A percentile compares a stretch with the other conserved stretches of the same genome.
Conservation (phyloP, 2,888 invertebrate genomes). For the Meta bourneti region DNA sequence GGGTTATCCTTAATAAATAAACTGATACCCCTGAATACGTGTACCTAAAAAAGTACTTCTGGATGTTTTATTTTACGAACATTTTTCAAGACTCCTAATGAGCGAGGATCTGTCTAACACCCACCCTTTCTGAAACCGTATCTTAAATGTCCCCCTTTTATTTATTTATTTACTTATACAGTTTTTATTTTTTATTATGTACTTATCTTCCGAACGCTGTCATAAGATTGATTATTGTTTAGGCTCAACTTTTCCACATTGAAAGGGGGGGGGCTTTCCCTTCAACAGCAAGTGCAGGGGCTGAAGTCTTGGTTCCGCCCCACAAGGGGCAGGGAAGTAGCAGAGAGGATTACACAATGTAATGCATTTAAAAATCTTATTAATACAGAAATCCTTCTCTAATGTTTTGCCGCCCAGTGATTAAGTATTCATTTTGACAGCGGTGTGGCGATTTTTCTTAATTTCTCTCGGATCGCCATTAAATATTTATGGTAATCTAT, state of each 20-base stretch:
- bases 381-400: constrained; percentile 23
- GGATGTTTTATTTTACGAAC: not conserved
- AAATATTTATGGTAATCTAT: not conserved
- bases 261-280: not conserved
- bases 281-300: not conserved
- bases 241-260: constrained; percentile 30
- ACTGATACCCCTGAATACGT: not conserved
- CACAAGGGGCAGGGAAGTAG: not conserved
- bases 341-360: not conserved
- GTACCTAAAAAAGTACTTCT: not conserved
- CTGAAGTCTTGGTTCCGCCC: not conserved
- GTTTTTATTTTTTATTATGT: constrained; percentile 19
- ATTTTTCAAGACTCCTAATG: not conserved
- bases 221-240: constrained; percentile 51
- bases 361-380: constrained; percentile 49
- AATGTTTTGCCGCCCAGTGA: constrained; percentile 25
- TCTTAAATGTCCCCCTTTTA: not conserved
- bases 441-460: not conserved
- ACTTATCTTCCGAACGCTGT: constrained; percentile 22
- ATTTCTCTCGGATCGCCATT: not conserved
- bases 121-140: not conserved
- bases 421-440: constrained; percentile 1
- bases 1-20: not conserved
- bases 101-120: not conserved
- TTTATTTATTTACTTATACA: not conserved